These are phyloP conservation scores for Hydra vulgaris DNA, from an alignment of 30 jellyfish, hydroid and myxozoan species.

Conservation along the genomic window DNA sequence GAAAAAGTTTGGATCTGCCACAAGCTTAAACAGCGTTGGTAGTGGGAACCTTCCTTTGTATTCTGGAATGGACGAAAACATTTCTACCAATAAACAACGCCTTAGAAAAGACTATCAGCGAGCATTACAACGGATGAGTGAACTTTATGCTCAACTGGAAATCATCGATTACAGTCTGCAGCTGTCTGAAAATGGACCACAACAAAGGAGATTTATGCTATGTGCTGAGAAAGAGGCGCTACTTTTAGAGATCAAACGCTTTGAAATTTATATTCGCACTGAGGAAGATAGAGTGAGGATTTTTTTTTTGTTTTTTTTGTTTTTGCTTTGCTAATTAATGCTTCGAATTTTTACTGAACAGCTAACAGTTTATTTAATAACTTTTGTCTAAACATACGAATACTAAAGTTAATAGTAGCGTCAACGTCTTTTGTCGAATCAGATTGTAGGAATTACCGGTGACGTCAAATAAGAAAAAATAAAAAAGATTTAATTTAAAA, in stretches of 20 bases:
- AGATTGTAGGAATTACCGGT: too few species aligned
- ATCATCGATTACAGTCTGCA: conserved; percentile 52
- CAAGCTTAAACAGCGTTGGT: conserved; percentile 33
- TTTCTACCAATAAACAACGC: conserved; percentile 31
- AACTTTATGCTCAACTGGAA: conserved; percentile 73
- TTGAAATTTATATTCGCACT: conserved; percentile 62
- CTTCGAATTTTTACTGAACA: neutral
- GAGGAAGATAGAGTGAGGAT: conserved; percentile 91
- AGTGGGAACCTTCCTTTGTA: conserved; percentile 19
- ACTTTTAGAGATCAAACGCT: conserved; percentile 60
- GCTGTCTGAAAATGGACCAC: conserved; percentile 74
- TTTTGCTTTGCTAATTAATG: neutral
- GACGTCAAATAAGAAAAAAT: too few species aligned
- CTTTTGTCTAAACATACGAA: too few species aligned
- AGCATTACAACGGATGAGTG: conserved; percentile 75
- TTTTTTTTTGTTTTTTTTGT: too few species aligned
- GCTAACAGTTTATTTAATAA: too few species aligned
- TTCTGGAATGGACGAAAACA: conserved; percentile 26
- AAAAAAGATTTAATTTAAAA: too few species aligned
- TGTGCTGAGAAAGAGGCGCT: conserved; percentile 64
- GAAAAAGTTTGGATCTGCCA: conserved; percentile 23
- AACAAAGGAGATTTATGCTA: conserved; percentile 64
- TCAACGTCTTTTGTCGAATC: too few species aligned
- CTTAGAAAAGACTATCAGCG: conserved; percentile 72
- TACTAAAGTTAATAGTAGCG: too few species aligned